Evolutionary conservation across 2,888 invertebrate genomes (phyloP).

Genomic region (Torymus auratus): DNA sequence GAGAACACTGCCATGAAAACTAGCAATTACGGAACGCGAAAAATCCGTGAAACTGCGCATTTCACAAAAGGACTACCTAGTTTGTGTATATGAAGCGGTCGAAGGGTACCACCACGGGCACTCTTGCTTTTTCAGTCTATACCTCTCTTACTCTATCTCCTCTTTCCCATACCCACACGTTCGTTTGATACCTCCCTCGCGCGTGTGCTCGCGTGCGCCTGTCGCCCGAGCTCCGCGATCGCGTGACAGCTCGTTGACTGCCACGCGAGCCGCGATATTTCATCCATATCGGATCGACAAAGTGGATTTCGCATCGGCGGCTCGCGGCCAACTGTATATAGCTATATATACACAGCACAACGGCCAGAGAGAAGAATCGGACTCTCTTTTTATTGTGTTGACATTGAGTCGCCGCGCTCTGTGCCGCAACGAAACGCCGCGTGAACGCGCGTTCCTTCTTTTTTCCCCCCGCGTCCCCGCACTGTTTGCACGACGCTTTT

Average conservation of each 20-base stretch:
- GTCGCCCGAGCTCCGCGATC: background rate
- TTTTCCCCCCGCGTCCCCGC: background rate
- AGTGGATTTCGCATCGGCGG: slow-evolving; percentile 41
- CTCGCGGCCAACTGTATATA: background rate
- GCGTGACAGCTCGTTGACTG: slow-evolving; percentile 61
- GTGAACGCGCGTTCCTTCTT: background rate
- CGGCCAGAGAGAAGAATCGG: slow-evolving; percentile 3
- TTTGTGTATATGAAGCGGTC: no score
- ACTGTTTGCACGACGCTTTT: background rate
- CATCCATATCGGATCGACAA: slow-evolving; percentile 50
- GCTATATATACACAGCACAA: background rate
- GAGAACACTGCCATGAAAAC: no score
- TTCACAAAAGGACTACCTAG: no score
- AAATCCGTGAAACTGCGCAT: no score
- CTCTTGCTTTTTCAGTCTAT: no score
- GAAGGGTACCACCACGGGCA: no score
- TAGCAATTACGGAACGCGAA: no score
- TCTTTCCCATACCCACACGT: no score
- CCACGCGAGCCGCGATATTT: slow-evolving; percentile 60
- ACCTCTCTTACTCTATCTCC: no score
- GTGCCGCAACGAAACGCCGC: background rate
- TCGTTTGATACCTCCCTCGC: no score
- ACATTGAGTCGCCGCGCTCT: slow-evolving; percentile 20
- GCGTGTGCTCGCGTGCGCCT: no score
- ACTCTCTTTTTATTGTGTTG: slow-evolving; percentile 35